Conservation (phyloP, 2,113 vertebrate species). For the Indri indri region DNA sequence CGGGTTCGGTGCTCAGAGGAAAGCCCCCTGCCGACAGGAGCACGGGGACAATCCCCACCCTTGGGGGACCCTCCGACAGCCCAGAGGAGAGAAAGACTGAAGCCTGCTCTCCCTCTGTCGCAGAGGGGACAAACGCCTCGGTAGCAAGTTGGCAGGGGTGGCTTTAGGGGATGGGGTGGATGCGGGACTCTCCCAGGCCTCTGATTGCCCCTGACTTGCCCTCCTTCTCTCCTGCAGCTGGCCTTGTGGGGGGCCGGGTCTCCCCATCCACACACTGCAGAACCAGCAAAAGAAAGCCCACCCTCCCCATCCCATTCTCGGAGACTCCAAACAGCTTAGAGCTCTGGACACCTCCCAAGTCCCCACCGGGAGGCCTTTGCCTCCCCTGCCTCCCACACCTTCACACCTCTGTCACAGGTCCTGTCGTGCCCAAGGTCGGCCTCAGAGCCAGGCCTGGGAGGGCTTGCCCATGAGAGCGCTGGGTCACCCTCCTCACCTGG, state of each 20-base stretch:
- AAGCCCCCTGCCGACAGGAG: not conserved
- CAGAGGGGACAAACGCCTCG: too few relatives aligned
- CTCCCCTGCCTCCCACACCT: not conserved
- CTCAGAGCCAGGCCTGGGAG: not conserved
- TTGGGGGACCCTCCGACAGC: not conserved
- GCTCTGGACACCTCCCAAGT: not conserved
- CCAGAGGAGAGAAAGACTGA: not conserved
- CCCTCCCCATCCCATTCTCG: not conserved
- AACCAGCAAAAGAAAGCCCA: not conserved
- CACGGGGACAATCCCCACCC: not conserved
- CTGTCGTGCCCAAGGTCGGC: not conserved
- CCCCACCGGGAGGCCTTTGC: not conserved
- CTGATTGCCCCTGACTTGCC: not conserved
- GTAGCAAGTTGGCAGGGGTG: not conserved
- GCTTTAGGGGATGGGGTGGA: not conserved
- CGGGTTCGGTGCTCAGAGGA: not conserved
- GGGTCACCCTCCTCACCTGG: not conserved
- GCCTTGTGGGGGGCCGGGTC: not conserved
- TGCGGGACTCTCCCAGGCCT: not conserved
- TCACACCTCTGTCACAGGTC: accelerated
- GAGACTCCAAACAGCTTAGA: not conserved
- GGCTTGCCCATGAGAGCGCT: not conserved
- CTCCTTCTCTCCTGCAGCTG: not conserved
- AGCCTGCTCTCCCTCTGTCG: not conserved
- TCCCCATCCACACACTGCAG: not conserved